These are phyloP conservation scores for Myripristis murdjan DNA, from an alignment of 2,797 vertebrate species.

Conservation along the genomic window DNA sequence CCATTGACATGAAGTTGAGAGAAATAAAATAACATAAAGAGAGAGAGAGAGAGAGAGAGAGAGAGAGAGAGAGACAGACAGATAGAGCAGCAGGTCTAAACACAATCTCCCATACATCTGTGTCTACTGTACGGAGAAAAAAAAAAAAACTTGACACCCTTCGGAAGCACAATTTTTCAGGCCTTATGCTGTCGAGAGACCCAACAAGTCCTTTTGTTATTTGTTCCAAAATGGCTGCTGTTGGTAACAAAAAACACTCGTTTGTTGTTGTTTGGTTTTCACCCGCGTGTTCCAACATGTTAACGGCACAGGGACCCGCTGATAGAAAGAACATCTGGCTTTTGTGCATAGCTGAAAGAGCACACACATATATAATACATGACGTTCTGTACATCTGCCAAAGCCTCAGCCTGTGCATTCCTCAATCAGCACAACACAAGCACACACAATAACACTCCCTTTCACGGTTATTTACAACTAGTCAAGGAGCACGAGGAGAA, in stretches of 20 bases:
- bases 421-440: slow-evolving; percentile 73
- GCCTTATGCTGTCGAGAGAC: slow-evolving; percentile 50
- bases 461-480: slow-evolving; percentile 25
- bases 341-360: slow-evolving; percentile 85
- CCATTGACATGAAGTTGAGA: slow-evolving; percentile 62
- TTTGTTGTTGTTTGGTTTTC: slow-evolving; percentile 81
- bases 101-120: slow-evolving; percentile 20
- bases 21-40: neutral
- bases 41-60: slow-evolving; percentile 21
- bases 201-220: slow-evolving; percentile 69
- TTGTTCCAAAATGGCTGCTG: slow-evolving; percentile 78
- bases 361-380: slow-evolving; percentile 87
- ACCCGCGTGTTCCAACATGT: slow-evolving; percentile 74
- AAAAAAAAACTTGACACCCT: slow-evolving; percentile 36
- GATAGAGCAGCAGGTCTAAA: slow-evolving; percentile 1
- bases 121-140: slow-evolving; percentile 1
- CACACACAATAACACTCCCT: slow-evolving; percentile 36
- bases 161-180: slow-evolving; percentile 57
- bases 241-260: slow-evolving; percentile 80
- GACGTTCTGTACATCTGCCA: slow-evolving; percentile 85
- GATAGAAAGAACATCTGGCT: slow-evolving; percentile 86
- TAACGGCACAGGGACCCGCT: slow-evolving; percentile 70
- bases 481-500: slow-evolving; percentile 9
- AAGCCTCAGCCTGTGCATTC: slow-evolving; percentile 71
- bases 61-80: slow-evolving; percentile 23